Conservation (phyloP, 2,113 vertebrate species). For the Bombycilla garrulus region DNA sequence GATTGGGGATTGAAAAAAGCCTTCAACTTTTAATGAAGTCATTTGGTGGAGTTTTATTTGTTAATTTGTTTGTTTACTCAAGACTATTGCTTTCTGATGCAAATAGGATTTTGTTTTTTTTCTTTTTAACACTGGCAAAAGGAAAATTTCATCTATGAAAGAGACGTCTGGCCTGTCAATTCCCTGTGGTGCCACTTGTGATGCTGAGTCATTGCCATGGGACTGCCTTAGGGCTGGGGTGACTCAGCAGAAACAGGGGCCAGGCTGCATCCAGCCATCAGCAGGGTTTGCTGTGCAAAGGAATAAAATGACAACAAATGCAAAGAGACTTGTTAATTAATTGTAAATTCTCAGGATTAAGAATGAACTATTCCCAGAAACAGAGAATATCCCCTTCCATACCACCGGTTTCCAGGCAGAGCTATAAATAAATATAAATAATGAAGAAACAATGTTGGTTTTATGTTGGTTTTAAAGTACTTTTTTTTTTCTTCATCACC, state of each 20-base stretch:
- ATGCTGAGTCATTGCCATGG: neutral
- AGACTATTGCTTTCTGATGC: neutral
- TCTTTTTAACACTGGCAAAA: neutral
- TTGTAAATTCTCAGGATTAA: neutral
- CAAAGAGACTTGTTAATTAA: neutral
- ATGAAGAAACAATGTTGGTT: neutral
- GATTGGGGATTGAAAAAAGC: neutral
- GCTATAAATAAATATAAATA: neutral
- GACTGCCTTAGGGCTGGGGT: neutral
- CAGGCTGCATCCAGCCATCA: neutral
- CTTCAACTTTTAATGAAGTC: neutral
- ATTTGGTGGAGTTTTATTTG: neutral
- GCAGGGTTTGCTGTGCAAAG: neutral
- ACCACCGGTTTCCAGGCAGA: neutral
- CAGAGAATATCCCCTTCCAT: neutral
- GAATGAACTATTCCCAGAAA: neutral
- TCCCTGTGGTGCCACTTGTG: neutral
- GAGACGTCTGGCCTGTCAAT: neutral
- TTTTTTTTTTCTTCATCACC: neutral
- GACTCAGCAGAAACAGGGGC: neutral
- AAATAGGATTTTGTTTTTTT: neutral
- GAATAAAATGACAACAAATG: neutral
- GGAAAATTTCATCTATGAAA: neutral
- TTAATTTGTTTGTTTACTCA: neutral
- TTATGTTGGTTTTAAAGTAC: neutral